Percentiles rank a stretch among this genome's conserved stretches.
phyloP scores from a whole-genome alignment of 2,113 vertebrate genomes.

The Entomyzon cyanotis region DNA sequence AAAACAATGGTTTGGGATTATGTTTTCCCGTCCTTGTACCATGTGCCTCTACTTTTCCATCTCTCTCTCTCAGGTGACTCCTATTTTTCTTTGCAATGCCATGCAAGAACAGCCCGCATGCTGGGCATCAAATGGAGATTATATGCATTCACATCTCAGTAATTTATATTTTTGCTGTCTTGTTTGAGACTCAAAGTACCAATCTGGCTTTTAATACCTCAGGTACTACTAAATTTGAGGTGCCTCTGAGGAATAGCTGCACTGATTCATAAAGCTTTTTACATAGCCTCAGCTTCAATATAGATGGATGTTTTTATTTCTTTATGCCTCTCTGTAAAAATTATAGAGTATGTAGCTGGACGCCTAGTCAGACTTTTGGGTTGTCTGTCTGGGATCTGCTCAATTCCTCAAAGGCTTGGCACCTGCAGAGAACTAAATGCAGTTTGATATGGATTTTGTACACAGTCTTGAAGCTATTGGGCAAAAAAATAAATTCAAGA shows the following conservation, averaged over 20 bases:
- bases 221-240: slow-evolving; percentile 16
- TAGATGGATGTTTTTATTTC: not conserved
- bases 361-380: not conserved
- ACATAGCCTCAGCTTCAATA: not conserved
- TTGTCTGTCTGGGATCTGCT: not conserved
- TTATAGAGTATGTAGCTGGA: not conserved
- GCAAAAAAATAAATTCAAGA: not conserved
- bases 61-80: not conserved
- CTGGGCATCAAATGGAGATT: slow-evolving; percentile 23
- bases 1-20: not conserved
- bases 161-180: slow-evolving; percentile 24
- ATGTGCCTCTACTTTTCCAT: not conserved
- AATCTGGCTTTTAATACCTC: slow-evolving; percentile 12
- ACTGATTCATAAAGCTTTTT: not conserved
- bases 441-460: not conserved
- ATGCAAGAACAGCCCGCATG: not conserved
- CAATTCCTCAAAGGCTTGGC: not conserved
- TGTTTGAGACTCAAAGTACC: slow-evolving; percentile 1
- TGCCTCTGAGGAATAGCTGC: not conserved
- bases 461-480: not conserved
- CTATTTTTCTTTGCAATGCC: not conserved
- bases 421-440: not conserved
- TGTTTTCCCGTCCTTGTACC: not conserved
- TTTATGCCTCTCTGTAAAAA: not conserved
- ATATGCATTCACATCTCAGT: not conserved